Conservation (phyloP, 2,888 invertebrate species). For the Eristalis arbustorum region DNA sequence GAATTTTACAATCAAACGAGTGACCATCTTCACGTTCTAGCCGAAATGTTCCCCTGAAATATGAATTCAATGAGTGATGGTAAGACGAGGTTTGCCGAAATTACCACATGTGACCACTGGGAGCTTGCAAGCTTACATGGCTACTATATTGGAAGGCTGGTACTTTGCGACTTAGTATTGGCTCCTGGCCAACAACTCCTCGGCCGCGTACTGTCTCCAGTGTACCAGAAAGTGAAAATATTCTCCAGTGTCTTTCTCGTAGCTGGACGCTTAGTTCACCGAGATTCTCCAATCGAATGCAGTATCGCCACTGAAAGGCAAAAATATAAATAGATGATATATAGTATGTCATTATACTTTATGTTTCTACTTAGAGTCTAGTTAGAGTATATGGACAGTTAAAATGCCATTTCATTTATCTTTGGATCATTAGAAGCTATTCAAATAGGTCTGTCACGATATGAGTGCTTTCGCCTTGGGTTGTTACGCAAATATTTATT, state of each 20-base stretch:
- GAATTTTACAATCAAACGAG: slow-evolving; percentile 98
- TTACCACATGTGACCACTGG: slow-evolving; percentile 90
- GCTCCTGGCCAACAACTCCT: slow-evolving; percentile 98
- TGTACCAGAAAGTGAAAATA: slow-evolving; percentile 96
- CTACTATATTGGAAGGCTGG: slow-evolving; percentile 99
- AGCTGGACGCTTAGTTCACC: slow-evolving; percentile 94
- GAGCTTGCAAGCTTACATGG: slow-evolving; percentile 97
- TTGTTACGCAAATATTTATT: too few species aligned
- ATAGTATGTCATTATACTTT: too few species aligned
- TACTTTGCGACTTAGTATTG: slow-evolving; percentile 90
- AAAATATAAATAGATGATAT: not conserved
- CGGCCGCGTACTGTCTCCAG: slow-evolving; percentile 96
- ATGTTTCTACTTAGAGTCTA: too few species aligned
- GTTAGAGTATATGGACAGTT: too few species aligned
- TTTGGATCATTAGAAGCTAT: too few species aligned
- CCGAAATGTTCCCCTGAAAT: slow-evolving; percentile 93
- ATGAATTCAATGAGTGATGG: not conserved
- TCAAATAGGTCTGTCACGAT: too few species aligned
- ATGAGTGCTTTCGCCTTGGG: too few species aligned
- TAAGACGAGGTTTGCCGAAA: not conserved
- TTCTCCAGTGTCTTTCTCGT: slow-evolving; percentile 98
- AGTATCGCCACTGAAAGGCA: slow-evolving; percentile 93
- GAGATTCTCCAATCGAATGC: slow-evolving; percentile 97
- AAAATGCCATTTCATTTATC: too few species aligned
- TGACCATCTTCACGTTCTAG: slow-evolving; percentile 99